Evolutionary conservation across 2,888 invertebrate species (phyloP), one percentile per base, ranked within the genome.

Genomic region (Thera britannica): DNA sequence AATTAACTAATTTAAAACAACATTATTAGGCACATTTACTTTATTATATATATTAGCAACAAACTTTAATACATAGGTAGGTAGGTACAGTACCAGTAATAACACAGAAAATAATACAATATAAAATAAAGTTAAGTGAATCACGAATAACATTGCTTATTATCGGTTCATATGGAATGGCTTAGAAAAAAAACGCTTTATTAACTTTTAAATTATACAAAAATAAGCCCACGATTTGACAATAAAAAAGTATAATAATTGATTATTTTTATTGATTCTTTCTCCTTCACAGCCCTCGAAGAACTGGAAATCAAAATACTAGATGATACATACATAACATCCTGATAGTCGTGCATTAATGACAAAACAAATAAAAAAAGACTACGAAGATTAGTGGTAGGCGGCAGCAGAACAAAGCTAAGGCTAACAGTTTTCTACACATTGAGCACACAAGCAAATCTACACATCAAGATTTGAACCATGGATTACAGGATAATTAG

Each of bases 221-320:
- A 78, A 77, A 77, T 74, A 79, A 81, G 76, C 78, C 70, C 74
- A 71, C 55, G 55, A 11, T 35, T 60, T 48, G 9, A 52, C 41
- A 58, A 63, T 62, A 51, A 52, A 44, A 52, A 44, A 34, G 8
- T 49, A 58, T 52, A 35, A 51, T 49, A 11, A 44, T 36, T 54
- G 12, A 41, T 38, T 41, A 6, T 55, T 36, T 49, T 8, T 49
- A 48, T 65, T 56, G 8, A 34, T 44, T 76, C 71, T 74, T 77
- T 75, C 72, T 66, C 72, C 64, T 74, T 83, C 82, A 89, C 79
- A 90, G 83, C 70, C 83, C 84, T 63, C 88, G 88, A 65, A 89
- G 84, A 82, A 81, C 90, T 90, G 89, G 82, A 81, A 82, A 90
- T 88, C 85, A 75, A 88, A 85, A 68, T 70, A 34, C 0, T 44